phyloP scores from a whole-genome alignment of 2,888 invertebrate genomes.

The Neocrepidodera transversa region DNA sequence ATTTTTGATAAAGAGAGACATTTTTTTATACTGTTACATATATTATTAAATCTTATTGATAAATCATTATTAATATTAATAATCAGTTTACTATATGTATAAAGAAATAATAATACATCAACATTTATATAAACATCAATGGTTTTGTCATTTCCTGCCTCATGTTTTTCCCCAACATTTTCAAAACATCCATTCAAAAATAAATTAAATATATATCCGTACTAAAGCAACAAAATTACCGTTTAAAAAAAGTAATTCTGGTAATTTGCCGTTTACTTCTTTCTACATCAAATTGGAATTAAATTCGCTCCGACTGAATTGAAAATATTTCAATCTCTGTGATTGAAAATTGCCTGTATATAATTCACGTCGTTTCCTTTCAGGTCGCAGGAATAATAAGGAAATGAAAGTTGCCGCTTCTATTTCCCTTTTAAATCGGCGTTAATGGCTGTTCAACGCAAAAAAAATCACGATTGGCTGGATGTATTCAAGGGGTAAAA shows the following conservation, averaged over 20 bases:
- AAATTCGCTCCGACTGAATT: slow-evolving; percentile 5
- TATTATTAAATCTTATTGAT: too few species aligned
- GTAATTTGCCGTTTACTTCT: slow-evolving; percentile 14
- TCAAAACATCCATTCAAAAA: too few species aligned
- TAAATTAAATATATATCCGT: slow-evolving; percentile 6
- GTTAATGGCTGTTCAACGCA: background rate
- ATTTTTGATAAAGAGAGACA: too few species aligned
- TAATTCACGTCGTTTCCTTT: slow-evolving; percentile 26
- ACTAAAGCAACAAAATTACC: slow-evolving; percentile 13
- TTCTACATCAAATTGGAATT: slow-evolving; percentile 16
- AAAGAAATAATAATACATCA: too few species aligned
- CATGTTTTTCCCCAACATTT: too few species aligned
- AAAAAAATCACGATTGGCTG: background rate
- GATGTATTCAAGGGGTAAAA: too few species aligned
- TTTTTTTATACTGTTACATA: too few species aligned
- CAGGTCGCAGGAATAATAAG: slow-evolving; percentile 15
- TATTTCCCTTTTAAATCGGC: slow-evolving; percentile 20
- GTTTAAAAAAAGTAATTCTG: slow-evolving; percentile 14
- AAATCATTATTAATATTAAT: too few species aligned
- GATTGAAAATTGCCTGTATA: slow-evolving; percentile 30
- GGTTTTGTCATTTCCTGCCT: too few species aligned
- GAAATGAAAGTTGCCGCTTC: slow-evolving; percentile 29
- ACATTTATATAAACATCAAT: too few species aligned
- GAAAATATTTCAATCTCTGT: slow-evolving; percentile 21
- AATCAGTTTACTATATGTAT: too few species aligned